Conservation (phyloP, 1,140 invertebrate genomes). For the Anastatus disparis region DNA sequence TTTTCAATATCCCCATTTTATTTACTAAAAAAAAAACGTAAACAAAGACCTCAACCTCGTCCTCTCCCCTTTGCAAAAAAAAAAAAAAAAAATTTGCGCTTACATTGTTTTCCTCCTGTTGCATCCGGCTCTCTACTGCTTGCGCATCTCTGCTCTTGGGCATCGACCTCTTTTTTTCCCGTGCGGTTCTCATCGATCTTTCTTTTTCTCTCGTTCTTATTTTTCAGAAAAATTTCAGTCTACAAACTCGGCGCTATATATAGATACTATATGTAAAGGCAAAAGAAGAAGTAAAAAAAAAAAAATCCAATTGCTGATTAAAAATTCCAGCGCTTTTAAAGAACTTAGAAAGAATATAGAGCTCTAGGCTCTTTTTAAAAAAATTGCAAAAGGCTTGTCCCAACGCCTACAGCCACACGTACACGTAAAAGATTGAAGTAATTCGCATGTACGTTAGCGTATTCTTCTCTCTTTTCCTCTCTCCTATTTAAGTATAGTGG, state of each 20-base stretch:
- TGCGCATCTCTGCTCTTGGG: conserved; percentile 36
- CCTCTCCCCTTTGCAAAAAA: too few relatives aligned
- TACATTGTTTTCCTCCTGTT: conserved; percentile 3
- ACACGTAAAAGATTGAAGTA: background rate
- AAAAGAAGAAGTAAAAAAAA: too few relatives aligned
- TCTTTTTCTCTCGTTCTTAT: background rate
- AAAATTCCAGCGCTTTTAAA: conserved; percentile 17
- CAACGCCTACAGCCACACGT: background rate
- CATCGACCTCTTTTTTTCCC: conserved; percentile 9
- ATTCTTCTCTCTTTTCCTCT: background rate
- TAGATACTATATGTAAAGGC: too few relatives aligned
- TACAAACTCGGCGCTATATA: too few relatives aligned
- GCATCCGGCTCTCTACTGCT: too few relatives aligned
- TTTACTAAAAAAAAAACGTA: too few relatives aligned
- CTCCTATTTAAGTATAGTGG: too few relatives aligned
- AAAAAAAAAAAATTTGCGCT: background rate
- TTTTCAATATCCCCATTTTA: too few relatives aligned
- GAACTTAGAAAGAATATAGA: background rate
- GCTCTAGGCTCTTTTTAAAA: background rate
- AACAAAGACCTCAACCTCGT: too few relatives aligned
- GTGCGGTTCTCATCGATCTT: conserved; percentile 22
- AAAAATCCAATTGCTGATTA: conserved; percentile 31
- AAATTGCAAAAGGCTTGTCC: too few relatives aligned
- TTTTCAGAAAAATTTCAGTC: too few relatives aligned
- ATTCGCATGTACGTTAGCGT: background rate